phyloP scores from a whole-genome alignment of 2,888 invertebrate species.

The Conchocele bisecta region DNA sequence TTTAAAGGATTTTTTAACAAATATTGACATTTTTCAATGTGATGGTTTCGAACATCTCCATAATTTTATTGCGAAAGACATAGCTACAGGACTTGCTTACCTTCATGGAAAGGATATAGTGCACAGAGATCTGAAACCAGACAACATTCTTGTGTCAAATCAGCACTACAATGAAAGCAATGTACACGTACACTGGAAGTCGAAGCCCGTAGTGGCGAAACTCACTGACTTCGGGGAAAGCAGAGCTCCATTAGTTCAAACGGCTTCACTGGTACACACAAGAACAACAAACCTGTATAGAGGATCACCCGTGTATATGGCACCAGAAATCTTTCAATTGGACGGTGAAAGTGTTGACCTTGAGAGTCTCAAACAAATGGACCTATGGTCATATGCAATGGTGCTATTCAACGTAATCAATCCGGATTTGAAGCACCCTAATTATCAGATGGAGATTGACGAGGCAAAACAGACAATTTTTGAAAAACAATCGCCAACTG shows the following conservation, averaged over 20 bases:
- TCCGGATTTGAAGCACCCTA: slow-evolving; percentile 15
- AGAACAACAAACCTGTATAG: slow-evolving; percentile 10
- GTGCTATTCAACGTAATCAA: slow-evolving; percentile 4
- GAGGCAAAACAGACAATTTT: too few relatives aligned
- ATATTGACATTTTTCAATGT: slow-evolving; percentile 1
- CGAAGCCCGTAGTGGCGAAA: slow-evolving; percentile 7
- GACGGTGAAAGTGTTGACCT: background rate
- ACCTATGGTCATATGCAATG: slow-evolving; percentile 17
- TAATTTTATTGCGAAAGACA: slow-evolving; percentile 7
- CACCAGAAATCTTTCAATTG: slow-evolving; percentile 12
- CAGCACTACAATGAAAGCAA: slow-evolving; percentile 13
- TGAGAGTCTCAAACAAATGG: slow-evolving; percentile 6
- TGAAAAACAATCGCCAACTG: too few relatives aligned
- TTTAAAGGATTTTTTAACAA: slow-evolving; percentile 7
- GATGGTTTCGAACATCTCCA: slow-evolving; percentile 16
- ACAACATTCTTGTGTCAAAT: slow-evolving; percentile 17
- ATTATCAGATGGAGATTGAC: slow-evolving; percentile 1
- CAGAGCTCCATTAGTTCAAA: slow-evolving; percentile 9
- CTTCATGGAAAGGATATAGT: slow-evolving; percentile 11
- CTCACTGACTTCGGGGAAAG: slow-evolving; percentile 19
- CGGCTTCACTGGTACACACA: slow-evolving; percentile 11
- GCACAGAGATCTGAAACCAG: slow-evolving; percentile 22
- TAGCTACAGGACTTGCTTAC: slow-evolving; percentile 11
- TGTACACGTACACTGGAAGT: slow-evolving; percentile 1
- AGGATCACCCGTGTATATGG: slow-evolving; percentile 19